phyloP scores from a whole-genome alignment of 64 coral and sea anemone species.

The Pocillopora damicornis region DNA sequence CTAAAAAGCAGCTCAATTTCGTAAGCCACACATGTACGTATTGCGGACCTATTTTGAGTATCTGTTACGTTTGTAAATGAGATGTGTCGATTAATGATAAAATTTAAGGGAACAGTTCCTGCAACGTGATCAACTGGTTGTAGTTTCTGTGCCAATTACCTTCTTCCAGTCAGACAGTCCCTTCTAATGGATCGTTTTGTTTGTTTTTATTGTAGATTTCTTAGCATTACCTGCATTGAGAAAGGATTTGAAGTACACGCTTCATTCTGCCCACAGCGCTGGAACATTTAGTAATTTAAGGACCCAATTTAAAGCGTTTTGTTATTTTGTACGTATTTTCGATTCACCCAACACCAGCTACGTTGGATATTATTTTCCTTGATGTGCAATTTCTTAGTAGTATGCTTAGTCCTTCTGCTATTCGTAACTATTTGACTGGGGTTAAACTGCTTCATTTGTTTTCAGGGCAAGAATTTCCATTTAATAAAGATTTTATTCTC shows the following conservation, averaged over 20 bases:
- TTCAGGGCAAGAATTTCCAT: slow-evolving; percentile 16
- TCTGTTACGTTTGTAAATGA: too few species aligned
- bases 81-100: too few species aligned
- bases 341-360: slow-evolving; percentile 1
- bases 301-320: slow-evolving; percentile 18
- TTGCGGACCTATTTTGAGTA: too few species aligned
- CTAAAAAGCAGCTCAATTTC: too few species aligned
- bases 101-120: too few species aligned
- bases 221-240: background rate
- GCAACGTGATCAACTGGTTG: background rate
- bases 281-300: slow-evolving; percentile 55
- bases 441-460: slow-evolving; percentile 51
- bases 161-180: background rate
- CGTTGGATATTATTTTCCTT: slow-evolving; percentile 38
- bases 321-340: slow-evolving; percentile 48
- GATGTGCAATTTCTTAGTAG: slow-evolving; percentile 46
- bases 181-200: slow-evolving; percentile 14
- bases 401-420: background rate
- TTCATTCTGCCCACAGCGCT: slow-evolving; percentile 3
- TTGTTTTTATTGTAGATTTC: slow-evolving; percentile 9
- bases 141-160: background rate
- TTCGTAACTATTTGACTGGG: slow-evolving; percentile 35
- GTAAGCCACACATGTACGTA: too few species aligned
- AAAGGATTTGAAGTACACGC: too few species aligned
- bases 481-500: slow-evolving; percentile 19